These are phyloP conservation scores for Phragmatobia fuliginosa DNA, from an alignment of 2,888 invertebrate species.

Conservation along the genomic window DNA sequence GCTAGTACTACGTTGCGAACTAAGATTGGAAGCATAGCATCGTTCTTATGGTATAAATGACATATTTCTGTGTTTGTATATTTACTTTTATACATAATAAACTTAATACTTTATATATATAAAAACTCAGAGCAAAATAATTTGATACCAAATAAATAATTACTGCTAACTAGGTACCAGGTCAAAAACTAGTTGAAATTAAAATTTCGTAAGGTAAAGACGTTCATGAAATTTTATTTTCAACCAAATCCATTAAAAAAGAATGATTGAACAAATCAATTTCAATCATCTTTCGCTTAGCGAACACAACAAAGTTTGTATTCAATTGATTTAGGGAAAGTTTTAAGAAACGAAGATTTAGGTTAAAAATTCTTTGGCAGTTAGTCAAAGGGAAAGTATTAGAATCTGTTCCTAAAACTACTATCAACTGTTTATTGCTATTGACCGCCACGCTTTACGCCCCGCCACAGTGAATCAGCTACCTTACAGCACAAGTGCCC, in stretches of 20 bases:
- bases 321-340: no score
- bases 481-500: constrained; percentile 28
- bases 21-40: no score
- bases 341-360: no score
- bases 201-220: no score
- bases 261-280: no score
- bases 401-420: no score
- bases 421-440: neutral
- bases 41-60: neutral
- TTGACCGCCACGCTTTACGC: constrained; percentile 8
- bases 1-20: neutral
- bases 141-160: neutral
- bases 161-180: neutral
- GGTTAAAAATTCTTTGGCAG: no score
- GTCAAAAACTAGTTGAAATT: neutral
- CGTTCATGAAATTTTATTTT: no score
- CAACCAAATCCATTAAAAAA: no score
- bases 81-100: neutral
- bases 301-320: no score
- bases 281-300: no score
- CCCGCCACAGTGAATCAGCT: neutral
- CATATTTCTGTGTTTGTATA: neutral
- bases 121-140: neutral
- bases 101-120: neutral
- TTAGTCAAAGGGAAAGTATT: no score